Base-by-base conservation (phyloP, 2,888 invertebrate genomes). In the Vandiemenella viatica region DNA sequence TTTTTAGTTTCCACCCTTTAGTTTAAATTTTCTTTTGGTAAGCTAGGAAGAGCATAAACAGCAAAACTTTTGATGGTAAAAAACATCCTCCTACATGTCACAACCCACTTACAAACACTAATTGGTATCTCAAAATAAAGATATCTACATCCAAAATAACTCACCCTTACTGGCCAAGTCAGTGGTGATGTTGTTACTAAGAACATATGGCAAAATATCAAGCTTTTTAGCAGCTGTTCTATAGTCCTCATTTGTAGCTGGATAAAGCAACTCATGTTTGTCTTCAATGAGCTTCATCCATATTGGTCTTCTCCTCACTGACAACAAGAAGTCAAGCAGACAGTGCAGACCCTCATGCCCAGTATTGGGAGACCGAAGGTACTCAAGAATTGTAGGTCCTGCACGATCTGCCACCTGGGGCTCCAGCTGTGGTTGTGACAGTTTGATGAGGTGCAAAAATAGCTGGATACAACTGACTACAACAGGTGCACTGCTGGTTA, bases 281-380 rank as follows among this genome's bases (percentile, higher is more conserved):
- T 48, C 42, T 4, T 19, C 21, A 43, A 52, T 48, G 15, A 22
- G 40, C 13, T 37, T 6, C 32, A 32, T 32, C 32, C 32, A 32
- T 32, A 32, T 32, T 32, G n/a, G n/a, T 3, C n/a, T n/a, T 45
- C 17, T 19, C n/a, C 18, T 40, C 19, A 15, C 38, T 7, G 10
- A 38, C n/a, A 10, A 15, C 6, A 53, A 43, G 37, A 53, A 53
- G 23, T 53, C 49, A 16, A 53, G 37, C 10, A 53, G 43, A 19
- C 47, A 37, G 26, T 26, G 45, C 13, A 32, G 13, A 3, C 46
- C 45, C 18, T 50, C 51, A 41, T 75, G 74, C 61, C 75, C 75
- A 57, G 59, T 50, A 57, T 41, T 42, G 22, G 38, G 17, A 8
- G 49, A 38, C 1, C 17, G 15, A 1, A 54, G 42, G 37, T 45